phyloP scores from a whole-genome alignment of 2,113 vertebrate species.

The Cepphus grylle region DNA sequence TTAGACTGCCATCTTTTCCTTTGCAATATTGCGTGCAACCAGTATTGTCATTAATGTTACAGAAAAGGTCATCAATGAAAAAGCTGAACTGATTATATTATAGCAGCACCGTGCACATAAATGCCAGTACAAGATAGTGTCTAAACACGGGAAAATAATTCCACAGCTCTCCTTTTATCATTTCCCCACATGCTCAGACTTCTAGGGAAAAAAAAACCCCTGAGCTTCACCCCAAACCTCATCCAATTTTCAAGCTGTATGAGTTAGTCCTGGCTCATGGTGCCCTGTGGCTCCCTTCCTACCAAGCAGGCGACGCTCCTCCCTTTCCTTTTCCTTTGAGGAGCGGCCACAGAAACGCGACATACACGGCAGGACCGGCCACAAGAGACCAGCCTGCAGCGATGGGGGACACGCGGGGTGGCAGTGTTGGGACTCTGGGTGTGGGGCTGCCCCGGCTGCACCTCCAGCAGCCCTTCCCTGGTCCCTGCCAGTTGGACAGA shows the following conservation, averaged over 20 bases:
- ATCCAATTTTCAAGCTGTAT: not conserved
- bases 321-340: not conserved
- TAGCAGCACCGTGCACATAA: not conserved
- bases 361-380: not conserved
- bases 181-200: not conserved
- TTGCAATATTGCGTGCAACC: accelerated
- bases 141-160: not conserved
- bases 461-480: not conserved
- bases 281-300: not conserved
- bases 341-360: not conserved
- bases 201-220: not conserved
- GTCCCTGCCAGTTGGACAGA: accelerated
- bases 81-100: not conserved
- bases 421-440: accelerated
- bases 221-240: not conserved
- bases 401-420: accelerated
- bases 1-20: not conserved
- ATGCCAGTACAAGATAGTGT: not conserved
- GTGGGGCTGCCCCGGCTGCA: not conserved
- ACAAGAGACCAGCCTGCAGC: not conserved
- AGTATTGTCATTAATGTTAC: not conserved
- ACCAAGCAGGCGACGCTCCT: not conserved
- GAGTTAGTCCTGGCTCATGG: not conserved
- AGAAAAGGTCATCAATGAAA: constrained; percentile 2
- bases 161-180: not conserved